These are phyloP conservation scores for Desmodus rotundus DNA, from an alignment of 2,113 vertebrate genomes.

Conservation along the genomic window DNA sequence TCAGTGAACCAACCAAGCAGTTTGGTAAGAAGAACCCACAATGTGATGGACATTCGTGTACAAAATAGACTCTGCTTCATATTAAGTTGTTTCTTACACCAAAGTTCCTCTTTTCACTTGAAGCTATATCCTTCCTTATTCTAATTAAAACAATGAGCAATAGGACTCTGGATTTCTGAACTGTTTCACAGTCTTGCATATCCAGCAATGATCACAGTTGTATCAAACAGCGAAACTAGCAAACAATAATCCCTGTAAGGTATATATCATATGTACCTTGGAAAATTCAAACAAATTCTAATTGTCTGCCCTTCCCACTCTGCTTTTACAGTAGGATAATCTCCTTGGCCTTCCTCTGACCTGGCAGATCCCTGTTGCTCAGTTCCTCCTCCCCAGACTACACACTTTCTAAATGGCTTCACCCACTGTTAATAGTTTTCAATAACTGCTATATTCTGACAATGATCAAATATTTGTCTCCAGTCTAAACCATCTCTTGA, in stretches of 20 bases:
- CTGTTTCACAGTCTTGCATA: not conserved
- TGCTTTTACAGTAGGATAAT: not conserved
- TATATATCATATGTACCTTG: not conserved
- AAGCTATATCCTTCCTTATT: slow-evolving; percentile 60
- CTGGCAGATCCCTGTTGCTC: not conserved
- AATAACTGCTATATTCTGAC: not conserved
- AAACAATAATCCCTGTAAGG: not conserved
- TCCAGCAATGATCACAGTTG: not conserved
- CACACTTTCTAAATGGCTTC: not conserved
- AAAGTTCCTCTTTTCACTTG: slow-evolving; percentile 63
- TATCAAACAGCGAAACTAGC: not conserved
- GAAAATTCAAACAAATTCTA: not conserved
- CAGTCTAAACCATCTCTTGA: not conserved
- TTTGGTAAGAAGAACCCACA: not conserved
- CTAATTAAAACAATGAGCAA: slow-evolving; percentile 59
- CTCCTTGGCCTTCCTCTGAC: not conserved
- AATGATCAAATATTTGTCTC: not conserved
- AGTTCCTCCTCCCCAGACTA: not conserved
- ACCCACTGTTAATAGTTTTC: not conserved
- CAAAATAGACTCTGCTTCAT: not conserved
- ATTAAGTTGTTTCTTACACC: slow-evolving; percentile 21
- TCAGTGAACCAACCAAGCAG: not conserved
- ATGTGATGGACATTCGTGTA: not conserved
- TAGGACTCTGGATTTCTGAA: not conserved
- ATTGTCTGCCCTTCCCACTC: not conserved